phyloP scores from a whole-genome alignment of 2,888 invertebrate species.

The Ormyrus nitidulus region DNA sequence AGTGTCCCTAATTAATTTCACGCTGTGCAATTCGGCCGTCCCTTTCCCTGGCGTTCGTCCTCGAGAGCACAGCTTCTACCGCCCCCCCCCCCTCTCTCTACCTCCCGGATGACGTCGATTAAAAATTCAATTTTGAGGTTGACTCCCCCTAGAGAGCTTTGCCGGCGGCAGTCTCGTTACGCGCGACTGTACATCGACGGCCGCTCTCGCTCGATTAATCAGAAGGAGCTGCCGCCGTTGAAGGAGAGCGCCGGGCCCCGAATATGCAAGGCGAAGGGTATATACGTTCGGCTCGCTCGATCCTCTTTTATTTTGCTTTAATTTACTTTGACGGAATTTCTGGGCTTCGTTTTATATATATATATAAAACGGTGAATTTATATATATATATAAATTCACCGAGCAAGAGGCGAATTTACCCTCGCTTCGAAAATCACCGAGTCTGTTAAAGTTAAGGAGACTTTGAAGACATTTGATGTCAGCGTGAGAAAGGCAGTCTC shows the following conservation, averaged over 20 bases:
- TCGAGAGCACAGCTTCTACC: neutral
- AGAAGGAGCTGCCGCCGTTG: constrained; percentile 27
- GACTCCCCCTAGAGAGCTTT: neutral
- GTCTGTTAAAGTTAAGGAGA: too few relatives aligned
- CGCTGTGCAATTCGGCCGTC: constrained; percentile 41
- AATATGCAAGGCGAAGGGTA: too few relatives aligned
- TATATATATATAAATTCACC: too few relatives aligned
- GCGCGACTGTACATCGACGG: constrained; percentile 11
- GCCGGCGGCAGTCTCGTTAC: neutral
- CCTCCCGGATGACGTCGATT: constrained; percentile 27
- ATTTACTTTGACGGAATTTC: too few relatives aligned
- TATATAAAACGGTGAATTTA: too few relatives aligned
- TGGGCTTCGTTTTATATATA: too few relatives aligned
- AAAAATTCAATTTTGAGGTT: constrained; percentile 51
- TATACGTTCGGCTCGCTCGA: too few relatives aligned
- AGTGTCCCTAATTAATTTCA: constrained; percentile 55
- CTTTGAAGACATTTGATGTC: constrained; percentile 10
- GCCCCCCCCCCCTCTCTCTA: neutral
- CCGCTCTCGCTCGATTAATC: constrained; percentile 33
- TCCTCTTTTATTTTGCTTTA: too few relatives aligned
- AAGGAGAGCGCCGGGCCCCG: neutral
- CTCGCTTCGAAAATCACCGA: too few relatives aligned
- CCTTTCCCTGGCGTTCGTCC: neutral
- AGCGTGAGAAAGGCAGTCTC: neutral
- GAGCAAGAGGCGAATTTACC: too few relatives aligned